Conservation (phyloP, 2,113 vertebrate species). For the Procavia capensis region DNA sequence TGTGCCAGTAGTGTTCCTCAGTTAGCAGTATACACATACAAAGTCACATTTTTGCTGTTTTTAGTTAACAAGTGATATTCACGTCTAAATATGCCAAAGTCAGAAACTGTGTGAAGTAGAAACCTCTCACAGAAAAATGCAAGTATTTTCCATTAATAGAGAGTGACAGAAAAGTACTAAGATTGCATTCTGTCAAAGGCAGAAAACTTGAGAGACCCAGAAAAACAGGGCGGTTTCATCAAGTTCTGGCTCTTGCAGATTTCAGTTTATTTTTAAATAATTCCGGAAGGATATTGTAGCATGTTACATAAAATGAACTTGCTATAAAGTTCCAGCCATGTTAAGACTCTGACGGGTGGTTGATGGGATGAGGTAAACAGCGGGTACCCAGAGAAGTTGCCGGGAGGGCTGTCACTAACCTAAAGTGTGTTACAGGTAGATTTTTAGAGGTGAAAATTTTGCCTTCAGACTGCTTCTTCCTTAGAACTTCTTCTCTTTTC, state of each 20-base stretch:
- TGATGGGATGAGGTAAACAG: no score
- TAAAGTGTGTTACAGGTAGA: background rate
- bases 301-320: background rate
- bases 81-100: background rate
- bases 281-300: background rate
- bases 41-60: slow-evolving; percentile 36
- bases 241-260: no score
- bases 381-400: no score
- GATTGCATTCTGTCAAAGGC: no score
- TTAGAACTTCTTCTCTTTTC: background rate
- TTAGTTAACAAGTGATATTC: background rate
- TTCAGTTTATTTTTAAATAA: slow-evolving; percentile 5
- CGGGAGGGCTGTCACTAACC: no score
- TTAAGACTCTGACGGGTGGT: background rate
- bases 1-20: no score
- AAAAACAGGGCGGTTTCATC: no score
- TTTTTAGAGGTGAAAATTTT: background rate
- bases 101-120: no score
- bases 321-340: background rate
- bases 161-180: no score
- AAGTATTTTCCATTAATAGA: no score
- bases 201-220: no score
- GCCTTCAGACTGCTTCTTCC: background rate
- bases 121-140: no score
- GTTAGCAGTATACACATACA: background rate